Evolutionary conservation across 2,888 invertebrate genomes (phyloP), one percentile per base, ranked within the genome.

Genomic region (Cremastobaeus sp.): DNA sequence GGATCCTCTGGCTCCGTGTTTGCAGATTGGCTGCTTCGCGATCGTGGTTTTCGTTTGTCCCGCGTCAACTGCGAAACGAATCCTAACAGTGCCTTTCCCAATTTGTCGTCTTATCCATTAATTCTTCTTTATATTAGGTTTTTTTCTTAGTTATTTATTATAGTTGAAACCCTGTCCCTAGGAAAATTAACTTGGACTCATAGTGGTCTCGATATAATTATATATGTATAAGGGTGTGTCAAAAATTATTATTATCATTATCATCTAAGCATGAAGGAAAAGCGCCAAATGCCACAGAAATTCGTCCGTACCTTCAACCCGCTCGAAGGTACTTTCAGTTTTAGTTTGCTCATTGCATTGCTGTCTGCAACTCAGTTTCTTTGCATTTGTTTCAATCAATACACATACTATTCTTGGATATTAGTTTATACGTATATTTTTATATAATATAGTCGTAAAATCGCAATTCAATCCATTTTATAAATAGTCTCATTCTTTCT

Each of bases 201-300:
- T 82, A 84, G 81, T 79, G 78, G 76, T 79, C 77, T 80, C 79
- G 65, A 70, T 74, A 70, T 70, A 65, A 74, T 74, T 70, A 74
- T 74, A 50, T 54, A 65, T 74, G 69, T 81, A 79, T 83, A 81
- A 77, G 82, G 82, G 82, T 80, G 81, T 79, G 81, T 83, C 80
- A 79, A 83, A 83, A 84, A 84, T 84, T 84, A 78, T 81, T 78
- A 77, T 74, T 74, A 74, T 74, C 64, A 74, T 77, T 76, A 84
- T 84, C 81, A 79, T 83, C 82, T 81, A 84, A 83, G 78, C 80
- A 80, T 81, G 82, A 83, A 85, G 82, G 80, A 74, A 78, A 80
- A 77, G 72, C 65, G 72, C 68, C 78, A 76, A 80, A 80, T 78
- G 78, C 74, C 78, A 77, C 76, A 75, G 68, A 76, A 77, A 74